A percentile compares a stretch with the other conserved stretches of the same genome.
Evolutionary conservation across 2,888 invertebrate species (phyloP).

Genomic region (Synergus japonicus): DNA sequence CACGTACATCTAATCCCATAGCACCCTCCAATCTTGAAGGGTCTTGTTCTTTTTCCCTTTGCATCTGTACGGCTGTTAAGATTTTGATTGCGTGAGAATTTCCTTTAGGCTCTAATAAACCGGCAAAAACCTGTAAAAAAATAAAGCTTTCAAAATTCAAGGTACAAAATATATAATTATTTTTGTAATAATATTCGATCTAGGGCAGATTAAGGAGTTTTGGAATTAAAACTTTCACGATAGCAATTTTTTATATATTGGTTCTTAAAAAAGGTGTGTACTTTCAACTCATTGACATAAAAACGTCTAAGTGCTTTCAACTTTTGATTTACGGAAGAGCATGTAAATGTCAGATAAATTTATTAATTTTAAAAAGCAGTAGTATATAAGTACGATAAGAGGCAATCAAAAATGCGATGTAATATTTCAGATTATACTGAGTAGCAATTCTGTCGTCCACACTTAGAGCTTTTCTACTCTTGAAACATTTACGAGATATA

Average conservation of each 20-base stretch:
- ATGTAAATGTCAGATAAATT: background rate
- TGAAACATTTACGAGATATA: background rate
- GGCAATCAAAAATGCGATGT: constrained; percentile 7
- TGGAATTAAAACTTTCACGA: background rate
- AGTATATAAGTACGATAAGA: background rate
- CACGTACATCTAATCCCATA: constrained; percentile 74
- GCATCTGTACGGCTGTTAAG: constrained; percentile 81
- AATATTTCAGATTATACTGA: background rate
- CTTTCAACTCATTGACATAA: background rate
- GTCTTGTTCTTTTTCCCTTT: constrained; percentile 77
- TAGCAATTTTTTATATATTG: background rate
- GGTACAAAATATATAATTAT: background rate
- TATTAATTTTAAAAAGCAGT: background rate
- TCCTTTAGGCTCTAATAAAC: constrained; percentile 80
- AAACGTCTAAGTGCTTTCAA: background rate
- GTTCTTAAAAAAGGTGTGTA: background rate
- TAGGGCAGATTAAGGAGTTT: background rate
- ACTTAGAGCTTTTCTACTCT: background rate
- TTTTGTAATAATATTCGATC: background rate
- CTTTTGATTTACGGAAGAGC: background rate
- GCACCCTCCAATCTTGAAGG: constrained; percentile 75
- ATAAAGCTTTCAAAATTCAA: background rate
- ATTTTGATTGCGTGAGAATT: constrained; percentile 82
- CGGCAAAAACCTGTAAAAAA: constrained; percentile 83
- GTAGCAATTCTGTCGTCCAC: background rate